phyloP scores from a whole-genome alignment of 64 coral and sea anemone genomes.

The Anthopleura sola region DNA sequence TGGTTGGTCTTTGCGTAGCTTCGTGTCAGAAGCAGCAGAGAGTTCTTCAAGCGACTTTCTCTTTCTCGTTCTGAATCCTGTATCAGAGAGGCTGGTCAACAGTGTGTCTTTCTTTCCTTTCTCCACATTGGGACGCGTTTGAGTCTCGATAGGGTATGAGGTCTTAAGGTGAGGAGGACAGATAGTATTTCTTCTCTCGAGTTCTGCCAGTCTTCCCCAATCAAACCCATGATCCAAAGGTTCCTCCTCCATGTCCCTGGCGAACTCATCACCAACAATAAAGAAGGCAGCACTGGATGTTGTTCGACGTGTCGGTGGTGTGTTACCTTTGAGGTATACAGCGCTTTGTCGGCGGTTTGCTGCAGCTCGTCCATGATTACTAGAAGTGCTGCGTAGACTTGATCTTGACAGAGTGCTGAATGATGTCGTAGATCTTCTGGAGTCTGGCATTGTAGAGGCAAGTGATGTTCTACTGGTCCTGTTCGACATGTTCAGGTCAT shows the following conservation, averaged over 20 bases:
- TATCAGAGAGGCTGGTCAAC: slow-evolving; percentile 22
- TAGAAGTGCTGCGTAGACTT: slow-evolving; percentile 24
- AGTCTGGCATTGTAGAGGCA: not conserved
- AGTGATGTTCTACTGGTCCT: slow-evolving; percentile 16
- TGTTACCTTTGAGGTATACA: slow-evolving; percentile 46
- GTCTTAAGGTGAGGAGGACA: slow-evolving; percentile 55
- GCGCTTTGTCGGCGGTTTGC: slow-evolving; percentile 63
- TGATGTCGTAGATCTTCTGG: slow-evolving; percentile 19
- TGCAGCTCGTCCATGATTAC: slow-evolving; percentile 5
- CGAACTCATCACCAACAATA: slow-evolving; percentile 40
- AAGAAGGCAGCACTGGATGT: slow-evolving; percentile 50
- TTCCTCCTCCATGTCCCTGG: slow-evolving; percentile 51
- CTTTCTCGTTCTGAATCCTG: slow-evolving; percentile 11
- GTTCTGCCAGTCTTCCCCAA: slow-evolving; percentile 57
- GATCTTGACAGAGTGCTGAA: slow-evolving; percentile 36
- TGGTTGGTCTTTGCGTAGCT: slow-evolving; percentile 4
- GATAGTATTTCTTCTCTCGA: slow-evolving; percentile 50
- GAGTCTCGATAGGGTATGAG: slow-evolving; percentile 59
- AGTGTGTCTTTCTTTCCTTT: slow-evolving; percentile 29
- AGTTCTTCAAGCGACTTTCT: slow-evolving; percentile 21
- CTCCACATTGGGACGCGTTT: slow-evolving; percentile 28
- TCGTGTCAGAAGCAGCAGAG: not conserved
- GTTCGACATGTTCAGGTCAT: not conserved
- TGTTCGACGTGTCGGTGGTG: slow-evolving; percentile 37
- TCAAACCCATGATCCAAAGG: slow-evolving; percentile 21